Base-by-base conservation (phyloP, 2,113 vertebrate species). In the Centropus bengalensis region DNA sequence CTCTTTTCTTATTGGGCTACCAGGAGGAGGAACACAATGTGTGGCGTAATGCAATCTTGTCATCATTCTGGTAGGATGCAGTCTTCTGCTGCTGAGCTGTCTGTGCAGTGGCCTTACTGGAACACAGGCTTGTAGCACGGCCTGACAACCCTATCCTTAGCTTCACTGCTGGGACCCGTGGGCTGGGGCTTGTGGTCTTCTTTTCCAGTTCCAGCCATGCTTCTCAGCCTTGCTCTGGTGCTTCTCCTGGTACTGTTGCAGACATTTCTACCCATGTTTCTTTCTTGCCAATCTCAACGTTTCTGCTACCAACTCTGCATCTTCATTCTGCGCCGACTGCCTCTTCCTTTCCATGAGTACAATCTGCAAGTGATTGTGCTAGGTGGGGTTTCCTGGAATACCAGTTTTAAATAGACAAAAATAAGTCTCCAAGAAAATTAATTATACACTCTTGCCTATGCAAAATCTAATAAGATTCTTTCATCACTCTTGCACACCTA, bases 71-170 rank as follows among this genome's bases (percentile, higher is more conserved):
- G 1, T 49, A 23, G 55, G 45, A 14, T 30, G 32, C 27, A 13
- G 24, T 22, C 17, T 75, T 36, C 52, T 68, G 49, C 54, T 45
- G 56, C 3, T n/a, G 54, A 76, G 30, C 6, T 42, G 19, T n/a
- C 47, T 38, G 18, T 26, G n/a, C 23, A 13, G 32, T 14, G 68
- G 42, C 24, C 26, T 45, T 58, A 33, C 8, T 2, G 2, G 24
- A 58, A 23, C 3, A 1, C 11, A 2, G 23, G 33, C 36, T 33
- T 36, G 24, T 40, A 55, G 19, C 32, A 33, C 40, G 42, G 14
- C 24, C 17, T 2, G 8, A 42, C 14, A 51, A 0, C 21, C n/a
- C 21, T 2, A 1, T n/a, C n/a, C 55, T 70, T 28, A 28, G 44
- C 63, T 45, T 33, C 62, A 33, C 36, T 20, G 47, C 54, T 32